These are phyloP conservation scores for Alaudala cheleensis DNA, from an alignment of 2,113 vertebrate species.

Conservation along the genomic window DNA sequence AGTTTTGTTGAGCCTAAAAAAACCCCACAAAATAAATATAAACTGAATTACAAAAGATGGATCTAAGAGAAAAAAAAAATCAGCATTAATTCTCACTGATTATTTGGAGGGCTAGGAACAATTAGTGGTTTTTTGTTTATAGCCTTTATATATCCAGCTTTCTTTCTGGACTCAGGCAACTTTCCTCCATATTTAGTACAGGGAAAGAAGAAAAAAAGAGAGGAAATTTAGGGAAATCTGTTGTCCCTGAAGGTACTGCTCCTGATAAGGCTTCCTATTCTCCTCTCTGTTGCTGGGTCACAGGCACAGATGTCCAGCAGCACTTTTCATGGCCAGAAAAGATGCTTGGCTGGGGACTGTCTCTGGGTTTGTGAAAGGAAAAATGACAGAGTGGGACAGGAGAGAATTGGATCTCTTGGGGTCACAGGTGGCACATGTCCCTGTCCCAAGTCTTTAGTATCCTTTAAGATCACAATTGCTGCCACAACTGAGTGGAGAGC, in stretches of 20 bases:
- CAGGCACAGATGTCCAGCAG: background rate
- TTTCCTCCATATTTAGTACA: background rate
- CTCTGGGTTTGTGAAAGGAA: background rate
- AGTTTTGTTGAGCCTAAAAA: background rate
- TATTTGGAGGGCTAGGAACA: background rate
- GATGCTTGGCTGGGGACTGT: background rate
- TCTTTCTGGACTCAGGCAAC: background rate
- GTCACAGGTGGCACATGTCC: background rate
- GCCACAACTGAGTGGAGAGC: background rate
- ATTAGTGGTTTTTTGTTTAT: background rate
- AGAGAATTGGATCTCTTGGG: background rate
- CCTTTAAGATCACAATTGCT: background rate
- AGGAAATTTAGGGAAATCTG: background rate
- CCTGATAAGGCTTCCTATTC: background rate
- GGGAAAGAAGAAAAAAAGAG: background rate
- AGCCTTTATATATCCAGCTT: background rate
- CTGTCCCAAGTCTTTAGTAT: background rate
- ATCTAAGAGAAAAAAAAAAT: background rate
- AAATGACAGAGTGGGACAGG: background rate
- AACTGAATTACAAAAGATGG: background rate
- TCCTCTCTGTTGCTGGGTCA: background rate
- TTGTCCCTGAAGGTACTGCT: background rate
- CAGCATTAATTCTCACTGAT: background rate
- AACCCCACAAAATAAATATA: background rate
- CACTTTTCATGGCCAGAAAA: background rate